Conservation (phyloP, 2,888 invertebrate genomes). For the Leucoptera coffeella region DNA sequence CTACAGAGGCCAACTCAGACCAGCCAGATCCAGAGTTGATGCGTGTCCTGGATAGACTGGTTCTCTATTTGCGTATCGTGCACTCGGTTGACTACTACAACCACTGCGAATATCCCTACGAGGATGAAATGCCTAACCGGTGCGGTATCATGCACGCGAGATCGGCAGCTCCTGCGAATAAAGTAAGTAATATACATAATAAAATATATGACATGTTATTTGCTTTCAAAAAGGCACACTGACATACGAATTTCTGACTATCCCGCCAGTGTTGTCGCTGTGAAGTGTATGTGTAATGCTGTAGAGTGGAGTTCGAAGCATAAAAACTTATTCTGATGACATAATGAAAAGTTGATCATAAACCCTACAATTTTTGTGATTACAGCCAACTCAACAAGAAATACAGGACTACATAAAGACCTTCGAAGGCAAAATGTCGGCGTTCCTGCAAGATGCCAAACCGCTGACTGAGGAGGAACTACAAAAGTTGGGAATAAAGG, state of each 20-base stretch:
- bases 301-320: too few species aligned
- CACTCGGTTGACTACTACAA: slow-evolving; percentile 99
- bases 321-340: too few species aligned
- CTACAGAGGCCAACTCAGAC: slow-evolving; percentile 19
- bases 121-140: slow-evolving; percentile 99
- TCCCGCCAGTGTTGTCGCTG: too few species aligned
- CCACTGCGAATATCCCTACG: slow-evolving; percentile 97
- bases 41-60: slow-evolving; percentile 70
- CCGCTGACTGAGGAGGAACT: slow-evolving; percentile 70
- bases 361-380: too few species aligned
- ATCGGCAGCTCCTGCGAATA: slow-evolving; percentile 78
- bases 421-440: slow-evolving; percentile 88
- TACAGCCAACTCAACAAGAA: slow-evolving; percentile 62
- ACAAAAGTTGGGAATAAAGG: slow-evolving; percentile 77
- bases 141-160: slow-evolving; percentile 98
- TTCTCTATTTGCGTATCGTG: slow-evolving; percentile 91
- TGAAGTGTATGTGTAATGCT: too few species aligned
- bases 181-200: slow-evolving; percentile 46
- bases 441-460: slow-evolving; percentile 75
- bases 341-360: too few species aligned
- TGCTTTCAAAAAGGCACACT: too few species aligned
- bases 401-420: slow-evolving; percentile 68
- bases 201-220: too few species aligned
- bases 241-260: too few species aligned
- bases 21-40: slow-evolving; percentile 39